Evolutionary conservation across 2,113 vertebrate genomes (phyloP).

Genomic region (Cyanoderma ruficeps): DNA sequence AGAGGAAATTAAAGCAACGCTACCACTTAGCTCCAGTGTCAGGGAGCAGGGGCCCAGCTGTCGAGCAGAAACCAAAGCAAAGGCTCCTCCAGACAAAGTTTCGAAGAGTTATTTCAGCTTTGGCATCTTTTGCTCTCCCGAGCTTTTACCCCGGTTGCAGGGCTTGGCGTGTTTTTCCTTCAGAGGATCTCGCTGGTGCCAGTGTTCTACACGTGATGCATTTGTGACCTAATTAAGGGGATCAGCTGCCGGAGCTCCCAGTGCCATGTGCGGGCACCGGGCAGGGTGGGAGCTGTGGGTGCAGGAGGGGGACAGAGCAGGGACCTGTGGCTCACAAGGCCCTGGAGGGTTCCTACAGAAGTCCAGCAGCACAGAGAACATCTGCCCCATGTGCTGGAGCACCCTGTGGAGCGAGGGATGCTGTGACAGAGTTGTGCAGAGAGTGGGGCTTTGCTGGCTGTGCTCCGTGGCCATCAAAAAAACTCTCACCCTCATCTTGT

Average conservation of each 20-base stretch:
- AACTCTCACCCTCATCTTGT: not conserved
- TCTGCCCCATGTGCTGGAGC: not conserved
- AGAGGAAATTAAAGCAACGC: conserved; percentile 56
- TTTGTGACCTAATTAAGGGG: conserved; percentile 60
- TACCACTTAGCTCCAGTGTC: not conserved
- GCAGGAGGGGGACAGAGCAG: not conserved
- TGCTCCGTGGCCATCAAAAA: not conserved
- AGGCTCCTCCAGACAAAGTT: not conserved
- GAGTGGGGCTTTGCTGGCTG: not conserved
- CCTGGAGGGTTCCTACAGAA: too few relatives aligned
- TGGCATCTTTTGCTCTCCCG: not conserved
- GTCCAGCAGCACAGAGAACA: not conserved
- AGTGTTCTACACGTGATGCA: not conserved
- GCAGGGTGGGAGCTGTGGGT: not conserved
- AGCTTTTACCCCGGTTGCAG: not conserved
- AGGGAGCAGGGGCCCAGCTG: conserved; percentile 29
- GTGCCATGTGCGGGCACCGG: not conserved
- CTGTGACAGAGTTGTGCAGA: not conserved
- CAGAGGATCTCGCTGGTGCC: not conserved
- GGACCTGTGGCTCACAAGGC: not conserved
- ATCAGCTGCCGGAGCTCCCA: conserved; percentile 28
- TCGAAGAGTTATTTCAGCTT: not conserved
- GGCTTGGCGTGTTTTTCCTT: not conserved
- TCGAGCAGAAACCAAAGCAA: not conserved
- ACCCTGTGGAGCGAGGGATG: not conserved